Evolutionary conservation across 2,797 vertebrate genomes (phyloP).

Genomic region (Diplodus sargus): DNA sequence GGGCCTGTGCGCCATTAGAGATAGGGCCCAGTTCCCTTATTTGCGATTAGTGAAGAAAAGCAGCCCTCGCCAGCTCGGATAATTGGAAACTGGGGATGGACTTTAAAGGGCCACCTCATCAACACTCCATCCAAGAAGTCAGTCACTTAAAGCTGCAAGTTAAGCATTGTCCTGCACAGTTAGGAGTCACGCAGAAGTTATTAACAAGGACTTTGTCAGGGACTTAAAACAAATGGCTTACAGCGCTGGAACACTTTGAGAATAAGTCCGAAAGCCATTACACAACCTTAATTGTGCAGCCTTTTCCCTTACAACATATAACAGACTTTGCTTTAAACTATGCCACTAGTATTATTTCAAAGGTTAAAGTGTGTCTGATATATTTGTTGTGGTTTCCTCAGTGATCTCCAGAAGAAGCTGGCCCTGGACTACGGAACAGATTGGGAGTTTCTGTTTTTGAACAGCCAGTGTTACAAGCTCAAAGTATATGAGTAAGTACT

Average conservation of each 20-base stretch:
- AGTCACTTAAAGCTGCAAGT: conserved; percentile 74
- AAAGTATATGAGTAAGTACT: conserved; percentile 81
- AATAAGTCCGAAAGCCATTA: conserved; percentile 1
- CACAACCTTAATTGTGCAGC: neutral
- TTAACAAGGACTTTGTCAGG: conserved; percentile 67
- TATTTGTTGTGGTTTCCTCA: conserved; percentile 43
- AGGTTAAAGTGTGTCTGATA: neutral
- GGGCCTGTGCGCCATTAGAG: conserved; percentile 82
- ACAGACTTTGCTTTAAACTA: neutral
- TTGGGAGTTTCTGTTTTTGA: conserved; percentile 81
- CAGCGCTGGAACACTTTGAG: conserved; percentile 4
- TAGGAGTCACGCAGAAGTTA: conserved; percentile 85
- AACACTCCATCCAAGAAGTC: conserved; percentile 83
- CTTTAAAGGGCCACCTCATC: conserved; percentile 86
- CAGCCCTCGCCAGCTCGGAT: conserved; percentile 86
- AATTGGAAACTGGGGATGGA: conserved; percentile 90
- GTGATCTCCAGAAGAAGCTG: conserved; percentile 75
- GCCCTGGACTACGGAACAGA: conserved; percentile 79
- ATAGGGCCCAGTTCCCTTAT: conserved; percentile 89
- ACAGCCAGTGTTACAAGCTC: conserved; percentile 78
- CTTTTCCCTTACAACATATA: neutral
- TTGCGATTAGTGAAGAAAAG: conserved; percentile 89
- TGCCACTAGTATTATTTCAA: neutral
- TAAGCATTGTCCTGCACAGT: conserved; percentile 84
- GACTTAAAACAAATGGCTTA: conserved; percentile 25